Evolutionary conservation across 2,797 vertebrate species (phyloP).

Genomic region (Alfaro cultratus): DNA sequence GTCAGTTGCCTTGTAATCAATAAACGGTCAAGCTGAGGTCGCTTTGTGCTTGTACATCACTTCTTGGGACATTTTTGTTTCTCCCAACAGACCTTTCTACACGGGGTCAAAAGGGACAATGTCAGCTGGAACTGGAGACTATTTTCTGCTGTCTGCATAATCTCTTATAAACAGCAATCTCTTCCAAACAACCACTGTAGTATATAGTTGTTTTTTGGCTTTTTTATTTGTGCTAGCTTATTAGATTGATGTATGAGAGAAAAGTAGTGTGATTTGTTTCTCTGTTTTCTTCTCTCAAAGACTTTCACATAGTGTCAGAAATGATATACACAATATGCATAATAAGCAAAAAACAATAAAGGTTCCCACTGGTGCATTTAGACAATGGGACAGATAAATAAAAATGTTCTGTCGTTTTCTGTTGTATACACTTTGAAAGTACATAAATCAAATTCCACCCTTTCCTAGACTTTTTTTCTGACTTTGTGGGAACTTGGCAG

Average conservation of each 20-base stretch:
- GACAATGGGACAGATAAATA: background rate
- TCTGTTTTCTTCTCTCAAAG: background rate
- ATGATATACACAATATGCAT: background rate
- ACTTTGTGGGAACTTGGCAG: background rate
- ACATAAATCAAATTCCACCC: background rate
- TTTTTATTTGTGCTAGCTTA: background rate
- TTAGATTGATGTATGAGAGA: background rate
- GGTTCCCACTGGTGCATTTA: background rate
- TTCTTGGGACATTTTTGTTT: conserved; percentile 51
- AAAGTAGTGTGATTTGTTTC: background rate
- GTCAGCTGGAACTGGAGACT: conserved; percentile 42
- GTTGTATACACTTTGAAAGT: background rate
- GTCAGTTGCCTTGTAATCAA: conserved; percentile 56
- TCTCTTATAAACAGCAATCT: background rate
- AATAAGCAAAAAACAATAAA: background rate
- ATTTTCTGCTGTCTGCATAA: background rate
- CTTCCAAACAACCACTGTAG: background rate
- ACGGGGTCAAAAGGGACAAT: conserved; percentile 43
- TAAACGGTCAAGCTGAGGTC: conserved; percentile 64
- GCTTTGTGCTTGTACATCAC: conserved; percentile 62
- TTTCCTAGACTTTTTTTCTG: background rate
- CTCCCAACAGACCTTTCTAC: conserved; percentile 45
- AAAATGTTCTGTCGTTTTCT: background rate
- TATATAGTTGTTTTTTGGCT: background rate
- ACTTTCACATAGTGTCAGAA: background rate